Evolutionary conservation across 2,113 vertebrate species (phyloP), one percentile per base, ranked within the genome.

Genomic region (Sapajus apella): DNA sequence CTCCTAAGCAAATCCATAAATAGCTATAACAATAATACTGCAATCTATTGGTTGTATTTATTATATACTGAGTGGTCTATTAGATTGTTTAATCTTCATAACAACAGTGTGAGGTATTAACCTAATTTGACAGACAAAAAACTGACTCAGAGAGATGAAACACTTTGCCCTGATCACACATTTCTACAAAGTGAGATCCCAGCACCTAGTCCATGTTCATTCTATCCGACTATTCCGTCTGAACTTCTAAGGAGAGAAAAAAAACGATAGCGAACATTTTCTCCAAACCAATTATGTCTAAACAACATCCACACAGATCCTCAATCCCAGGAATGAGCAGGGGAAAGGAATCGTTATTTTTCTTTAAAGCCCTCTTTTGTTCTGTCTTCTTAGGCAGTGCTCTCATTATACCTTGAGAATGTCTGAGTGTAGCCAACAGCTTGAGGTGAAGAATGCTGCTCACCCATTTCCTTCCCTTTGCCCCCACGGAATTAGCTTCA

Each of bases 361-460:
- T 56, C 56, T 95, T 81, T 58, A 23, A 96, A 92, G 55, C 7
- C 37, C 16, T 82, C 50, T 88, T 95, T 96, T 89, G 90, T 91
- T 82, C 95, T 73, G 0, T 75, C 70, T 93, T 91, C 77, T 84
- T 56, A 56, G 40, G 76, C 88, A 37, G 72, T 8, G 10, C 37
- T 77, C 90, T 93, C 94, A 89, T 96, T 73, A 88, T 83, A 81
- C 75, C 64, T 93, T 52, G 84, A 92, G 90, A 87, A 76, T 90
- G 87, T 93, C 94, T 52, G 35, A 90, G 16, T 10, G 25, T 52
- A 55, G 64, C 68, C 80, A 93, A 35, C 56, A 93, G 73, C 45
- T 94, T 61, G 27, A 47, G 73, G 93, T 77, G 66, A 79, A 82
- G 94, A 90, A 80, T 66, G 14, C 76, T 47, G 2, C n/a, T 92